Conservation (phyloP, 2,797 vertebrate genomes). For the Smutsia temminckii region DNA sequence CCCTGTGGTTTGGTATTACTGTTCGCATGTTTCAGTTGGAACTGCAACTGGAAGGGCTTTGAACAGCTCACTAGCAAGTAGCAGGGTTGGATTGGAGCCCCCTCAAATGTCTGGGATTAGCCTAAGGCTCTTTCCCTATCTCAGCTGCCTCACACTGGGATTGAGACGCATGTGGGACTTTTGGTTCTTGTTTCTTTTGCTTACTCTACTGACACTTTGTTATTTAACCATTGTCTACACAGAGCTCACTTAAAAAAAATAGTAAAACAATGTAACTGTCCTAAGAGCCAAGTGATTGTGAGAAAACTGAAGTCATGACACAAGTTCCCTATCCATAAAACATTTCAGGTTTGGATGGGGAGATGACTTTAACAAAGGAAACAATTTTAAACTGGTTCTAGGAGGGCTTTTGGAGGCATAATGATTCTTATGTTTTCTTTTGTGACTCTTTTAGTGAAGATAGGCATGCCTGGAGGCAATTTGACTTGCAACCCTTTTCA, state of each 20-base stretch:
- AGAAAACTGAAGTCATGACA: background rate
- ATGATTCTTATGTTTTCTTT: background rate
- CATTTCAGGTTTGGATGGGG: background rate
- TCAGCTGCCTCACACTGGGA: background rate
- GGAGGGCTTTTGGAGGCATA: background rate
- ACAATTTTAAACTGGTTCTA: background rate
- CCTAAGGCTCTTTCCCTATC: background rate
- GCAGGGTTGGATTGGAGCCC: background rate
- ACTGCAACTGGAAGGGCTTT: background rate
- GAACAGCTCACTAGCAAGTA: no score
- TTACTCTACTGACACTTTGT: background rate
- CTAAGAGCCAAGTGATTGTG: background rate
- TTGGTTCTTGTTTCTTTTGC: background rate
- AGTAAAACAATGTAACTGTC: background rate
- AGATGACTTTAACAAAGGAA: background rate
- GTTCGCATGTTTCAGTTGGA: conserved; percentile 4
- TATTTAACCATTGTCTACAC: background rate
- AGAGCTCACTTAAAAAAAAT: background rate
- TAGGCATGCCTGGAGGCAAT: background rate
- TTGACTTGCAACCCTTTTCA: conserved; percentile 40
- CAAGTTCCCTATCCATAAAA: background rate
- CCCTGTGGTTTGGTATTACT: background rate
- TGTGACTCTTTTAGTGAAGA: background rate
- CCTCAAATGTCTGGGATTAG: background rate
- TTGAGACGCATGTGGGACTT: background rate